phyloP scores from a whole-genome alignment of 2,113 vertebrate species.

The Pangasianodon hypophthalmus region DNA sequence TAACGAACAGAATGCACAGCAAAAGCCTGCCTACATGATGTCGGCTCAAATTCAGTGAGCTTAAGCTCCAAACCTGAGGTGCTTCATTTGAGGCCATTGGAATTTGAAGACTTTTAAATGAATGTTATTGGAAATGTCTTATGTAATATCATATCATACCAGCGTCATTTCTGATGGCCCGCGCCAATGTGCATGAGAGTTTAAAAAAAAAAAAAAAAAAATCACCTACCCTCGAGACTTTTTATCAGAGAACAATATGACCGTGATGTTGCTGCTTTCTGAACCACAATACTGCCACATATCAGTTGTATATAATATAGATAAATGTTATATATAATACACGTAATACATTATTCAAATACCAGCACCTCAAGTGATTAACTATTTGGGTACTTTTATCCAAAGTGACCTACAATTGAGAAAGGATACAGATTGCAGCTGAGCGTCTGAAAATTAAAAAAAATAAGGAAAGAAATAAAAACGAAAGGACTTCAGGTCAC shows the following conservation, averaged over 20 bases:
- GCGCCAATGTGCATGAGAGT: too few species aligned
- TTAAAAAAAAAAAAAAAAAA: neutral
- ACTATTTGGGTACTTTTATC: neutral
- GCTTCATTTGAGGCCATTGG: neutral
- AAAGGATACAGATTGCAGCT: neutral
- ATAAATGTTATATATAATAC: too few species aligned
- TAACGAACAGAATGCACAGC: neutral
- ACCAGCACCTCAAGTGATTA: neutral
- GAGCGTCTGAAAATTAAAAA: neutral
- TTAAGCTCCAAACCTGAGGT: neutral
- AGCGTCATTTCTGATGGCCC: neutral
- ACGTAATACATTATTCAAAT: neutral
- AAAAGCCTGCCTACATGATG: neutral
- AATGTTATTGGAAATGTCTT: neutral
- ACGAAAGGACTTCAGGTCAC: neutral
- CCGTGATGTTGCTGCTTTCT: neutral
- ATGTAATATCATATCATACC: neutral
- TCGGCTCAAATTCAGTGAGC: neutral
- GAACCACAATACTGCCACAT: neutral
- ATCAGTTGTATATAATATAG: neutral
- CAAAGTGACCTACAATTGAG: neutral
- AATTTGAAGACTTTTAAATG: neutral
- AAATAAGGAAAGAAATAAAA: neutral
- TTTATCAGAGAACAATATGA: neutral
- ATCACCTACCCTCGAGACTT: too few species aligned